Conservation (phyloP, 2,797 vertebrate genomes). For the Denticeps clupeoides region DNA sequence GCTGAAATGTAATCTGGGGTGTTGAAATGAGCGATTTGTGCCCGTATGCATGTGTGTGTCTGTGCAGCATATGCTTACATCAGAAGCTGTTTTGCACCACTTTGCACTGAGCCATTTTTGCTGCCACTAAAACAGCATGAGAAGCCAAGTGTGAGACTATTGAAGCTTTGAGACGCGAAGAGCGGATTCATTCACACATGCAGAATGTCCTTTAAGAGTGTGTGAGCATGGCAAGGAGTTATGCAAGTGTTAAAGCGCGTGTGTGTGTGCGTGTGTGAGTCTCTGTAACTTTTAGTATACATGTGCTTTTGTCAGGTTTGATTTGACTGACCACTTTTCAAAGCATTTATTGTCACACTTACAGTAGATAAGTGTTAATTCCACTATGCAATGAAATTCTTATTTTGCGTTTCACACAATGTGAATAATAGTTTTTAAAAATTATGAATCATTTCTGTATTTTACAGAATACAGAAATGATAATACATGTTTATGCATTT, state of each 20-base stretch:
- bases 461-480: too few relatives aligned
- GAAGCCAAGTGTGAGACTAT: slow-evolving; percentile 30
- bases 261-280: slow-evolving; percentile 12
- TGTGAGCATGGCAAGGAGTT: not conserved
- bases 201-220: slow-evolving; percentile 7
- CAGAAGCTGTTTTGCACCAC: slow-evolving; percentile 30
- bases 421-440: too few relatives aligned
- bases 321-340: slow-evolving; percentile 26
- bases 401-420: too few relatives aligned
- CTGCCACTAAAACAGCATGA: slow-evolving; percentile 36
- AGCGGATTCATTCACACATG: slow-evolving; percentile 30
- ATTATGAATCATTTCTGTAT: too few relatives aligned
- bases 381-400: too few relatives aligned
- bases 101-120: slow-evolving; percentile 32
- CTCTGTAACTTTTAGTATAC: slow-evolving; percentile 13
- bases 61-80: slow-evolving; percentile 37
- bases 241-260: slow-evolving; percentile 5
- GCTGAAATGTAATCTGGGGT: slow-evolving; percentile 16
- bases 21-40: slow-evolving; percentile 26
- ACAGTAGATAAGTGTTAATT: too few relatives aligned
- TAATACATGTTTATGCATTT: too few relatives aligned
- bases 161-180: slow-evolving; percentile 20
- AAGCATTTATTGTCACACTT: slow-evolving; percentile 27
- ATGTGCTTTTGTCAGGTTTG: slow-evolving; percentile 14
- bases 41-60: slow-evolving; percentile 15